Evolutionary conservation across 2,113 vertebrate species (phyloP), one percentile per base, ranked within the genome.

Genomic region (Alethe castanea): DNA sequence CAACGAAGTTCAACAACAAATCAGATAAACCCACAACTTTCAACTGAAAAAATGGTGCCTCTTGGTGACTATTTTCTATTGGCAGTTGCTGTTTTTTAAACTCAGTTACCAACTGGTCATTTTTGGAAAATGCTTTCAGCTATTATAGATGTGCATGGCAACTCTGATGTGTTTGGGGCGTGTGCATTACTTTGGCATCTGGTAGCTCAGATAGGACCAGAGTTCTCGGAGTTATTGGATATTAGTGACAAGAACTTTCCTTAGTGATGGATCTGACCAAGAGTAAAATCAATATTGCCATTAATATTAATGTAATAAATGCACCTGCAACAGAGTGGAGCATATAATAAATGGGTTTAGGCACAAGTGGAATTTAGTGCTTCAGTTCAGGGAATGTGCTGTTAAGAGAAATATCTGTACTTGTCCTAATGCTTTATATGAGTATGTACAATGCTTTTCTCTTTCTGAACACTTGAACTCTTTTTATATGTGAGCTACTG

Each of bases 251-350:
- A 67, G 23, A 80, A 36, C 5, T 76, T 93, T 80, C 13, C 19
- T 69, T 42, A 42, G 24, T 73, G 36, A 88, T 88, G 35, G 45
- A 79, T 72, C 28, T 80, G 12, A 60, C 11, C 23, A 42, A 79
- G 22, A 76, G 50, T 24, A 66, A 91, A 88, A 95, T 86, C 50
- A 76, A 69, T 80, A 61, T 20, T 73, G 5, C 6, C 2, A 24
- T 92, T 85, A 87, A 59, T 85, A 88, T 76, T 94, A 67, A 85
- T 66, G 40, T 69, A 81, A 69, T 79, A 72, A 88, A 80, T 87
- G 59, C 11, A 72, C 45, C 69, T 70, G 38, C n/a, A 82, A 40
- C 53, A 50, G 31, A 90, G 28, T 48, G n/a, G 69, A 80, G 8
- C 22, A 16, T 35, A 26, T 50, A 82, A 83, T 38, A 91, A 77